Evolutionary conservation across 2,888 invertebrate genomes (phyloP), one percentile per base, ranked within the genome.

Genomic region (Zaprionus lineosus): DNA sequence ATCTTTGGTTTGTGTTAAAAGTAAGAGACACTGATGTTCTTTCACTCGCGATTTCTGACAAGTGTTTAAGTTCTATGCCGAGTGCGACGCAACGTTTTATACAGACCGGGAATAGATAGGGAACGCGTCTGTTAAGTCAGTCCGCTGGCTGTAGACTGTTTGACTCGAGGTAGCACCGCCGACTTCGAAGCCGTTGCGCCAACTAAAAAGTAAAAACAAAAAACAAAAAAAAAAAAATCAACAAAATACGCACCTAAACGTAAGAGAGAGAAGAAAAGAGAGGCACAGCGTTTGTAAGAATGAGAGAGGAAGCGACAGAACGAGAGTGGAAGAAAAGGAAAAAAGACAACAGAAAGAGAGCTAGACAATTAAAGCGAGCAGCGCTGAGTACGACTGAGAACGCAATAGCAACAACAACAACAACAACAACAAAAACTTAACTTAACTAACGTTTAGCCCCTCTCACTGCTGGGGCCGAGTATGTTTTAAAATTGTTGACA

Each of bases 111-210:
- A 43, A 52, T 36, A 31, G 47, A 53, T 55, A 21, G 47, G 51
- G 31, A 64, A 41, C 57, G 56, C 65, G 56, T 67, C 86, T 71
- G 84, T 51, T 66, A 64, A 47, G 86, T 70, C 74, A 64, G 87
- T 87, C 71, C 70, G 87, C 71, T 84, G 69, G 70, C 67, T 66
- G 75, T 84, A 88, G 86, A 87, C 88, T 87, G 87, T 68, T 56
- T 60, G 79, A 60, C 48, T 59, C 61, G 68, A 19, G 39, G 48
- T 43, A 50, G 52, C 55, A 82, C 48, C 55, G 77, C 43, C 33
- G 66, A 51, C 70, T 77, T 73, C 78, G 58, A 74, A 81, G 62
- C 75, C 52, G 60, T 52, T 57, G 52, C 47, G 64, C 46, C 31
- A 71, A 52, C 70, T 62, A 29, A 61, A 70, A 55, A 60, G 52